phyloP scores from a whole-genome alignment of 64 coral and sea anemone genomes.

The Montipora foliosa region DNA sequence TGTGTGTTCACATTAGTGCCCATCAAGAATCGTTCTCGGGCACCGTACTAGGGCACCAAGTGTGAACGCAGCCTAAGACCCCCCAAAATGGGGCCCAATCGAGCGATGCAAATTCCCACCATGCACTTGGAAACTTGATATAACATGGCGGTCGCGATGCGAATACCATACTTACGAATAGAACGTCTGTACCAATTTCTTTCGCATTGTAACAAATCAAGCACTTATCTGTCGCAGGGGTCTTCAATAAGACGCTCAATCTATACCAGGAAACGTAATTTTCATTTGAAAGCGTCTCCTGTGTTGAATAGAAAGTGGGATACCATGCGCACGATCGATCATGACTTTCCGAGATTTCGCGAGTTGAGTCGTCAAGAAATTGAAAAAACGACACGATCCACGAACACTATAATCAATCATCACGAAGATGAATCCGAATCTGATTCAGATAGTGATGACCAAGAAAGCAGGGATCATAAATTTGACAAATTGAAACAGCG shows the following conservation, averaged over 20 bases:
- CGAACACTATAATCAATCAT: not conserved
- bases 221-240: not conserved
- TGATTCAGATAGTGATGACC: constrained; percentile 23
- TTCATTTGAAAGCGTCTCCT: not conserved
- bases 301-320: not conserved
- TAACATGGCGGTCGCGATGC: constrained; percentile 20
- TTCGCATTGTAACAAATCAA: not conserved
- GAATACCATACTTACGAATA: not conserved
- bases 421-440: not conserved
- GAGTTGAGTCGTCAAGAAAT: not conserved
- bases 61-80: no score
- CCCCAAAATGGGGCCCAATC: no score
- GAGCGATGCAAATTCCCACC: no score
- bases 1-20: no score
- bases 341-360: not conserved
- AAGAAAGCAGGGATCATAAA: not conserved
- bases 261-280: not conserved
- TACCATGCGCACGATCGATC: no score
- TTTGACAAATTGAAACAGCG: not conserved
- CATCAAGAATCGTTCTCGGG: no score
- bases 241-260: not conserved
- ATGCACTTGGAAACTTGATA: not conserved
- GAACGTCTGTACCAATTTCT: not conserved
- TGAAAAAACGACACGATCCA: not conserved
- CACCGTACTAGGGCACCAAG: no score